Evolutionary conservation across 1,140 invertebrate genomes (phyloP), one percentile per base, ranked within the genome.

Genomic region (Dryas iulia): DNA sequence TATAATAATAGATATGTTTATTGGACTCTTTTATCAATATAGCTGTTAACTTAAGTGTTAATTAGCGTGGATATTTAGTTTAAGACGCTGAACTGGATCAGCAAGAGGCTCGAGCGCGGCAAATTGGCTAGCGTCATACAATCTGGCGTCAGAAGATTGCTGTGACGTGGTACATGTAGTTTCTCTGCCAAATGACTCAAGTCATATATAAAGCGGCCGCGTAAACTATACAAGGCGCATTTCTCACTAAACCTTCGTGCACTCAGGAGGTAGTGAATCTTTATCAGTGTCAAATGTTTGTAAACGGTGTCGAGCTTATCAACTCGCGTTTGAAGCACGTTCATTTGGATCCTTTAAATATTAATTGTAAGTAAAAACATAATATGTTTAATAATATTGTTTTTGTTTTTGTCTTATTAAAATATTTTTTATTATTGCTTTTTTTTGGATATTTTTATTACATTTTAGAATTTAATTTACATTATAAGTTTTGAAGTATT

Each of bases 121-220:
- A 73, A 75, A 66, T 71, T 54, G 66, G 73, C 68, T 65, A 61
- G 74, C 86, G 86, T 89, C 86, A 88, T 76, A 75, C 39, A 60
- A 73, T 63, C 69, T 70, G 60, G 82, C 88, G 88, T 90, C 87
- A 90, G 81, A 33, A 61, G 66, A 33, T 69, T 28, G 35, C 56
- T 69, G 72, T 86, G 84, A 87, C 84, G 86, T 82, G 68, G 75
- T 66, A 62, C 35, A 60, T 70, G 72, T 77, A 71, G 71, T 77
- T 61, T 73, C 77, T 78, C 81, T 87, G 86, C 86, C 86, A 90
- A 90, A 75, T 86, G 85, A 88, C 63, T 90, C 88, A 89, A 70
- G 53, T 63, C 65, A 68, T 56, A 82, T 89, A 89, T 89, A 90
- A 89, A 82, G 82, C 76, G 66, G 58, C 66, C 60, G 66, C 59